Percentiles rank a stretch among this genome's conserved stretches.
Evolutionary conservation across 2,888 invertebrate genomes (phyloP).

Genomic region (Mantis religiosa): DNA sequence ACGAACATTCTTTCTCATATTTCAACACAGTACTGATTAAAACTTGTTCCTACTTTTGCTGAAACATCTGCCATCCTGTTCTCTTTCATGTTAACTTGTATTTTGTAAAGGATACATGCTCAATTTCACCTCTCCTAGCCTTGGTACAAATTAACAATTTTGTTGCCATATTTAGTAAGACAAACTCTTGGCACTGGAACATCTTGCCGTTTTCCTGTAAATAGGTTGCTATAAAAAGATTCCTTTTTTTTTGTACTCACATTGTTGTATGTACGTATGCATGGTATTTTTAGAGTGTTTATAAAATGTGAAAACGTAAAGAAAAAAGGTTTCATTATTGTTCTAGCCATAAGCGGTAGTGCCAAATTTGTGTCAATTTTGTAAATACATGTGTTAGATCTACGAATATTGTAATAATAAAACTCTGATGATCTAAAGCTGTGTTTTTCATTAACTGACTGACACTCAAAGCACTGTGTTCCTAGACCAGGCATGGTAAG

Average conservation of each 20-base stretch:
- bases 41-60: background rate
- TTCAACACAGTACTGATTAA: background rate
- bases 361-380: constrained; percentile 33
- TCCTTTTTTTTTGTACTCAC: constrained; percentile 7
- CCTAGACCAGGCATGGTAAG: background rate
- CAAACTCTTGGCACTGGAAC: background rate
- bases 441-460: background rate
- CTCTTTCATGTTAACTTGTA: background rate
- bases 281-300: constrained; percentile 4
- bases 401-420: constrained; percentile 14
- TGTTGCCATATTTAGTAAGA: constrained; percentile 11
- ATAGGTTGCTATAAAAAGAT: background rate
- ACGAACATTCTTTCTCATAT: background rate
- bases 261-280: constrained; percentile 8
- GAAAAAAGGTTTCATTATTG: constrained; percentile 6
- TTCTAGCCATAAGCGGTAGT: constrained; percentile 36
- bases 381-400: constrained; percentile 13
- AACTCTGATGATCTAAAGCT: background rate
- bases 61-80: background rate
- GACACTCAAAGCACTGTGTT: too few species aligned
- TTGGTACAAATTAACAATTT: constrained; percentile 16
- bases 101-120: background rate
- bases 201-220: background rate
- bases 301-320: constrained; percentile 10
- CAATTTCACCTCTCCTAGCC: background rate